Conservation (phyloP, 2,113 vertebrate genomes). For the Orthonyx spaldingii region DNA sequence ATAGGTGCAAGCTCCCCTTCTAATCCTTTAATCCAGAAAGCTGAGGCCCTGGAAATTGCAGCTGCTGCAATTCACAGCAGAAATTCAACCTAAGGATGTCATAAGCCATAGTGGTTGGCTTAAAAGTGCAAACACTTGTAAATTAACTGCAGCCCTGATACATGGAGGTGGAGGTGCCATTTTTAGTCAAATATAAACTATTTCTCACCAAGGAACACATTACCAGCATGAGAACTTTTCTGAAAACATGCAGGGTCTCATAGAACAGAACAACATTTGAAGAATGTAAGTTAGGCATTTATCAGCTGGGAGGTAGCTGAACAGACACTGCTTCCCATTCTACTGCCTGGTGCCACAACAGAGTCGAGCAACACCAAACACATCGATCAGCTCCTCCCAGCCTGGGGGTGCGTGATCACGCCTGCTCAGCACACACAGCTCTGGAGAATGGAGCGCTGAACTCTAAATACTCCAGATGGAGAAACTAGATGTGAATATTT, state of each 20-base stretch:
- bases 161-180: background rate
- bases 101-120: background rate
- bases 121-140: background rate
- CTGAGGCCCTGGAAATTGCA: slow-evolving; percentile 14
- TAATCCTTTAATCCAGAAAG: slow-evolving; percentile 57
- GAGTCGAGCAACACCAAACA: background rate
- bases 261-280: background rate
- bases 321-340: background rate
- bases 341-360: background rate
- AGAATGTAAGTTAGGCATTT: background rate
- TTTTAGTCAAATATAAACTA: background rate
- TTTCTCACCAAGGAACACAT: background rate
- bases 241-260: background rate
- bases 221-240: background rate
- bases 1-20: slow-evolving; percentile 20
- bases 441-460: background rate
- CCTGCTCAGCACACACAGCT: background rate
- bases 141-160: background rate
- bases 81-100: slow-evolving; percentile 8
- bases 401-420: rapidly evolving
- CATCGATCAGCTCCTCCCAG: background rate
- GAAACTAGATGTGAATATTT: background rate
- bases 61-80: slow-evolving; percentile 14
- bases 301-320: background rate
- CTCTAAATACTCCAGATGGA: background rate